A percentile compares a stretch with the other conserved stretches of the same genome.
These are phyloP conservation scores for Gerris lacustris DNA, from an alignment of 2,888 invertebrate genomes.

Conservation along the genomic window DNA sequence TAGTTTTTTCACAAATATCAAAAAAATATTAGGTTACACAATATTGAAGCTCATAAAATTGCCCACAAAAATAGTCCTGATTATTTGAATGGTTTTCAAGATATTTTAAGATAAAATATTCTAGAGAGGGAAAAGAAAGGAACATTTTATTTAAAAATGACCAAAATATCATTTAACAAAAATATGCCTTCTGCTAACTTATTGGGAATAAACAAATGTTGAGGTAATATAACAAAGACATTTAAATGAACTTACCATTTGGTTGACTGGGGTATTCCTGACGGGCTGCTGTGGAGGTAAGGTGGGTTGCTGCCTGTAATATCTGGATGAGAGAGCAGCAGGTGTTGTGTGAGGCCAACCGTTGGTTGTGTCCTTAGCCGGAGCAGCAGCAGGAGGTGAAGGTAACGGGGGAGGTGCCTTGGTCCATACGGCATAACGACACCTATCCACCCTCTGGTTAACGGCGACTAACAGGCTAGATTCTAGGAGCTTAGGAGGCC, in stretches of 20 bases:
- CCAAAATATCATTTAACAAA: too few species aligned
- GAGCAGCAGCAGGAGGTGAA: slow-evolving; percentile 17
- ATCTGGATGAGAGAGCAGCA: background rate
- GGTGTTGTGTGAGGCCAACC: slow-evolving; percentile 17
- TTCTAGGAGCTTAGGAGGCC: slow-evolving; percentile 81
- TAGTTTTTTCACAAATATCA: too few species aligned
- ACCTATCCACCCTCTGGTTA: slow-evolving; percentile 24
- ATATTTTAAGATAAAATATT: too few species aligned
- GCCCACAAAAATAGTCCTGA: too few species aligned
- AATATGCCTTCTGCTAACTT: too few species aligned
- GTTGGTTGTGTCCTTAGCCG: slow-evolving; percentile 12
- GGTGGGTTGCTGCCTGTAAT: slow-evolving; percentile 12
- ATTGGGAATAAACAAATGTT: too few species aligned
- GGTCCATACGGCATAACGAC: slow-evolving; percentile 27
- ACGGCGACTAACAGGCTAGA: slow-evolving; percentile 56
- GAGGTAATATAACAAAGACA: too few species aligned
- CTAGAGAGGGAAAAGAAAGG: too few species aligned
- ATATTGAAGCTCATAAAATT: too few species aligned
- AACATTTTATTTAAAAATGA: too few species aligned
- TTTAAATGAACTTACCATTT: background rate
- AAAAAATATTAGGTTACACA: too few species aligned
- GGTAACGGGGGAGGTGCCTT: slow-evolving; percentile 29
- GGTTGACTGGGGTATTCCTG: background rate
- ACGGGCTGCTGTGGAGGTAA: slow-evolving; percentile 11
- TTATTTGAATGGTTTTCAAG: too few species aligned